Base-by-base conservation (phyloP, 2,888 invertebrate species). In the Hyppa rectilinea region DNA sequence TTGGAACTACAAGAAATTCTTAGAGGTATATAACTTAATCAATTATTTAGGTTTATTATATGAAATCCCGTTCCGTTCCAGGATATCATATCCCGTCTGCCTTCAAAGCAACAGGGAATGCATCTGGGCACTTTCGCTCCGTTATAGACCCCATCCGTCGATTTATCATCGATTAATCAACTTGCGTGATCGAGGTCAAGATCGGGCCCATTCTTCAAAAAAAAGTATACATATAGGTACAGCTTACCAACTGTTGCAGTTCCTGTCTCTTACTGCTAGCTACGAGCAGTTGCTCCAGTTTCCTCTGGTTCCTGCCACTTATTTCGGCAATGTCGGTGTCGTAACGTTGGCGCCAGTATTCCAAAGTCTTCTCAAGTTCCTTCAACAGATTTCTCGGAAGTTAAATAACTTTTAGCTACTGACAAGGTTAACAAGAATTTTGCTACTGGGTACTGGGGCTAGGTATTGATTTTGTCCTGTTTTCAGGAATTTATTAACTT, bases 281-380 rank as follows among this genome's bases (percentile, higher is more conserved):
- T 20, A 87, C 74, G 7, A 87, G 88, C 29, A 94, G 84, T 68
- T 92, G 88, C 60, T 95, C 92, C 40, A 89, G 88, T 85, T 88
- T 91, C 3, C 83, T 83, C 14, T 81, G 82, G 26, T 93, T 80
- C 23, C 87, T 87, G 4, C 81, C 73, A 53, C 83, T 89, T 47
- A 96, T 92, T 3, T 85, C 81, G 0, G 87, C 87, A 2, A 85
- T 91, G 66, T 95, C 94, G 2, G 86, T 87, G 3, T 82, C 82
- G 71, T 94, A 94, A 40, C 92, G 90, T 38, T 84, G 63, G 92
- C 80, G 96, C 96, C 90, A 99, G 94, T 86, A 96, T 92, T 88
- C 97, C 95, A 89, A 96, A 96, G 82, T 97, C 92, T 87, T 97
- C 95, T 96, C 97, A 93, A 61, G 98, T 97, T 94, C 99, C 99